Evolutionary conservation across 2,797 vertebrate genomes (phyloP), one percentile per base, ranked within the genome.

Genomic region (Betta splendens): DNA sequence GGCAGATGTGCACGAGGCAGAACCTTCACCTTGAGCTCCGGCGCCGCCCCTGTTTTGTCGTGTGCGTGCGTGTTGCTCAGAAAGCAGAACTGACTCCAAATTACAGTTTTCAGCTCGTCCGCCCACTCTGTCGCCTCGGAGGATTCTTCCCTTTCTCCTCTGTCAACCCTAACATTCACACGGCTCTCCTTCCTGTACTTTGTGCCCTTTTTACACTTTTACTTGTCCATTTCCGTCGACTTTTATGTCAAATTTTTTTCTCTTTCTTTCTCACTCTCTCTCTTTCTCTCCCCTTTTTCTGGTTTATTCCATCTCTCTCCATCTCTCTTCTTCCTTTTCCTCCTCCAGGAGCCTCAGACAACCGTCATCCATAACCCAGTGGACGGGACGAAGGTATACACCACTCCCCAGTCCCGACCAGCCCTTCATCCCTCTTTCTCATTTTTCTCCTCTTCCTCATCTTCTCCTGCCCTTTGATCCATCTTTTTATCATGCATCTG

Each of bases 331-430:
- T 90, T 84, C 86, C 81, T 89, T 63, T 66, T 38, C 77, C 79
- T 85, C 69, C 75, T 88, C 69, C 88, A 93, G 44, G 96, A 97
- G 83, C 94, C 96, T 92, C 96, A 98, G 93, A 97, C 94, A 91
- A 98, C 96, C 63, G 95, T 98, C 89, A 98, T 98, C 92, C 96
- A 98, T 94, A 98, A 98, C 90, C 95, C 95, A 48, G 88, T 91
- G 93, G 95, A 98, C 83, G 85, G 96, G 92, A 92, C 89, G 79
- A 98, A 98, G 96, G 96, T 98, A 98, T 55, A 76, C 69, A 22
- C 63, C 73, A 46, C 54, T 35, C 67, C 69, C 67, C 62, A 21
- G 47, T 59, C 69, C 61, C 36, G 49, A 51, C 63, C 74, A 40
- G 32, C 57, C 65, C 67, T 64, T 43, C 61, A 38, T 70, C 60